Evolutionary conservation across 2,888 invertebrate genomes (phyloP).

Genomic region (Orthonevra nobilis): DNA sequence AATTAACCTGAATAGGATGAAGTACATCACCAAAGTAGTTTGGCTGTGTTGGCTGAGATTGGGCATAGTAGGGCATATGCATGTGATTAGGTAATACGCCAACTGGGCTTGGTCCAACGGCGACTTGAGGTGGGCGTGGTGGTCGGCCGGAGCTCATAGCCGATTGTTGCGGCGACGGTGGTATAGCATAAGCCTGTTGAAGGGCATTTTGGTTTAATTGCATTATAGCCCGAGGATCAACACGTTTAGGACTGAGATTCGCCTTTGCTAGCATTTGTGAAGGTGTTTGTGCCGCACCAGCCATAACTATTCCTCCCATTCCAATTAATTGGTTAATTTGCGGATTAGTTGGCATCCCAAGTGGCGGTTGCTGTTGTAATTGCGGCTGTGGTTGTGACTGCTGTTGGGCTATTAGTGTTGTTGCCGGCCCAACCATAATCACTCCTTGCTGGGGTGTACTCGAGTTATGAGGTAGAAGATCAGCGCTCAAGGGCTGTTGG

Average conservation of each 20-base stretch:
- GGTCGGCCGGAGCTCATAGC: constrained; percentile 74
- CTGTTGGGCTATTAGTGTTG: constrained; percentile 71
- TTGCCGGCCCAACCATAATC: constrained; percentile 54
- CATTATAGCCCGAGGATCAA: constrained; percentile 65
- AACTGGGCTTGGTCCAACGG: constrained; percentile 65
- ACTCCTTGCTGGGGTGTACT: constrained; percentile 45
- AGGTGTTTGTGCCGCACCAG: constrained; percentile 37
- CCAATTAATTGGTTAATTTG: constrained; percentile 63
- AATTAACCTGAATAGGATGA: constrained; percentile 78
- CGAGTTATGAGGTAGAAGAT: constrained; percentile 78
- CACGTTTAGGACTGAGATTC: constrained; percentile 63
- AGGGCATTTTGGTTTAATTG: constrained; percentile 68
- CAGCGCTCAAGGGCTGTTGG: constrained; percentile 74
- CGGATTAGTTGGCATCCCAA: constrained; percentile 46
- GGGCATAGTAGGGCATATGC: constrained; percentile 78
- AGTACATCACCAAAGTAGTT: constrained; percentile 79
- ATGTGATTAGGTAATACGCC: constrained; percentile 73
- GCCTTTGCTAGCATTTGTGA: constrained; percentile 58
- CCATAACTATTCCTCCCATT: constrained; percentile 60
- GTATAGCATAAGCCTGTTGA: constrained; percentile 71
- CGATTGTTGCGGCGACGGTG: constrained; percentile 74
- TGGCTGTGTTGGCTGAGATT: constrained; percentile 75
- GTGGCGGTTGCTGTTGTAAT: constrained; percentile 72
- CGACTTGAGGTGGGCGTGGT: constrained; percentile 70
- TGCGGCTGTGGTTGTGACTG: constrained; percentile 59